Percentiles rank a stretch among this genome's conserved stretches.
These are phyloP conservation scores for Sebastes wilsoni DNA, from an alignment of 2,797 vertebrate genomes.

Conservation along the genomic window DNA sequence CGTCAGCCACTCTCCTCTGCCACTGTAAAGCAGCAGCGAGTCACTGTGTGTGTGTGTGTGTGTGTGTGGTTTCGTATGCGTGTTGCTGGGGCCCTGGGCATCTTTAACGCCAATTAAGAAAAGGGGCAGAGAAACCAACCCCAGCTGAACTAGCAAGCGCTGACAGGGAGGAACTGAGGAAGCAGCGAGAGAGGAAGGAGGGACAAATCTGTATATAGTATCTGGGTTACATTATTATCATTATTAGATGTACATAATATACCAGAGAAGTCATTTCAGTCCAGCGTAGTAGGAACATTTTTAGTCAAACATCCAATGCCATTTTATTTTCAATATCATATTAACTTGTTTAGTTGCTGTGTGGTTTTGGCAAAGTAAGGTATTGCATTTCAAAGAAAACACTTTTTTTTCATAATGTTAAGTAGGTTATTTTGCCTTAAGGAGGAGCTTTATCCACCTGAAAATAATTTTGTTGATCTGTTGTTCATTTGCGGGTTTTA, in stretches of 20 bases:
- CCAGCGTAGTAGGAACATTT: neutral
- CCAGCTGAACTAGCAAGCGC: constrained; percentile 51
- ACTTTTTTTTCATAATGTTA: neutral
- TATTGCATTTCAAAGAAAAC: neutral
- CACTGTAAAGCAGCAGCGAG: constrained; percentile 56
- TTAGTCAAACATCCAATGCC: neutral
- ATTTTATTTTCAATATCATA: constrained; percentile 1
- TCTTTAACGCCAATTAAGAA: constrained; percentile 83
- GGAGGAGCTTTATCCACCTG: neutral
- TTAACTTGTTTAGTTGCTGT: neutral
- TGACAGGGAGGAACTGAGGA: constrained; percentile 63
- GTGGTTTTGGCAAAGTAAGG: neutral
- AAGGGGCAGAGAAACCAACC: constrained; percentile 65
- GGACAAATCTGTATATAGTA: constrained; percentile 37
- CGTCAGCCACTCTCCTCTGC: constrained; percentile 67
- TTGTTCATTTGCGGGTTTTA: neutral
- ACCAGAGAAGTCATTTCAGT: constrained; percentile 1
- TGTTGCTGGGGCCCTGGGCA: constrained; percentile 67
- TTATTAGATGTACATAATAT: constrained; percentile 8
- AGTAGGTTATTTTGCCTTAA: neutral
- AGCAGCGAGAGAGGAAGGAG: constrained; percentile 44
- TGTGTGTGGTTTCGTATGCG: constrained; percentile 26
- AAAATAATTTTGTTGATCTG: neutral
- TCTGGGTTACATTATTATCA: constrained; percentile 47
- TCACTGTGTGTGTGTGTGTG: constrained; percentile 53